These are phyloP conservation scores for Acropora tenuis DNA, from an alignment of 64 coral and sea anemone genomes.

Conservation along the genomic window DNA sequence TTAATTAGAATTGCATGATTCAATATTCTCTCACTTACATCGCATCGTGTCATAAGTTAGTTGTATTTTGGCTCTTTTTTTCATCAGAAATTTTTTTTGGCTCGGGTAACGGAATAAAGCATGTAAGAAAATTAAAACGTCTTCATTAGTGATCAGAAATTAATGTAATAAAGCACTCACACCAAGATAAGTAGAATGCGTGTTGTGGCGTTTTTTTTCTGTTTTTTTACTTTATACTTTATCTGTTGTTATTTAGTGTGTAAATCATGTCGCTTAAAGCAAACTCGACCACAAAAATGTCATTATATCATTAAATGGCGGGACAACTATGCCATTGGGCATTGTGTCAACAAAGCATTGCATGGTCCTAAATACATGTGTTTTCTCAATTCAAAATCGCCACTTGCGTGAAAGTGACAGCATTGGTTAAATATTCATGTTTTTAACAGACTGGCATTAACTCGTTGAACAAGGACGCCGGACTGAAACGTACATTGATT, in stretches of 20 bases:
- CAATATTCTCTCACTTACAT: not conserved
- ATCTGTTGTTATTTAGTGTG: too few relatives aligned
- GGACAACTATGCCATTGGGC: not conserved
- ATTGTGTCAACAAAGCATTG: not conserved
- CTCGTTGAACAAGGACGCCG: not conserved
- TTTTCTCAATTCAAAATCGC: not conserved
- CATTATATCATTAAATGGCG: not conserved
- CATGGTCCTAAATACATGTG: not conserved
- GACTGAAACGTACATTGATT: not conserved
- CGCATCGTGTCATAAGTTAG: not conserved
- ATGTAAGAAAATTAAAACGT: not conserved
- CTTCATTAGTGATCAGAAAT: not conserved
- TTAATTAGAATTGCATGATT: slow-evolving; percentile 1
- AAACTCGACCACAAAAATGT: not conserved
- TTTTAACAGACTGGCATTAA: not conserved
- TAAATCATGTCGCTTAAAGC: not conserved
- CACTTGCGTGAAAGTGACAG: not conserved
- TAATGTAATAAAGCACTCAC: not conserved
- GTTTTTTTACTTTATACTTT: not conserved
- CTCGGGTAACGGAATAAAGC: not conserved
- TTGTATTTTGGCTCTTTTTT: too few relatives aligned
- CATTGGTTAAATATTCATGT: slow-evolving; percentile 49
- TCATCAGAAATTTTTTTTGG: not conserved
- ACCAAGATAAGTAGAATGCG: not conserved
- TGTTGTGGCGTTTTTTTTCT: not conserved